These are phyloP conservation scores for Lophotriccus pileatus DNA, from an alignment of 2,797 vertebrate species.

Conservation along the genomic window DNA sequence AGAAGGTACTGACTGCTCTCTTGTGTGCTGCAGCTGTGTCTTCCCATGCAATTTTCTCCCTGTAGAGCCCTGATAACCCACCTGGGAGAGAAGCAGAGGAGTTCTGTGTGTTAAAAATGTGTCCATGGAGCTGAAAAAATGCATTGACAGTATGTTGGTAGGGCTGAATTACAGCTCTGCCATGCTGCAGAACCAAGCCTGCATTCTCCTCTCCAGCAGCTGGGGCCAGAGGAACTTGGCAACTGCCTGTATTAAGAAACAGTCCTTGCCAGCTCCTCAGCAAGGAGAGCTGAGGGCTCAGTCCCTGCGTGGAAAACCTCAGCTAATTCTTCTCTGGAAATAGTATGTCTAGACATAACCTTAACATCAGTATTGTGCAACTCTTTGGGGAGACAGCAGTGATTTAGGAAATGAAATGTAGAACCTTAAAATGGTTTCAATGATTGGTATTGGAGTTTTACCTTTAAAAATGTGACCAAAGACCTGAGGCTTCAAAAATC, in stretches of 20 bases:
- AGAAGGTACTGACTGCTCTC: not conserved
- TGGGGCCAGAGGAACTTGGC: not conserved
- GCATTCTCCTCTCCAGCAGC: accelerated
- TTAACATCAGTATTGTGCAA: not conserved
- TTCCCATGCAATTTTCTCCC: accelerated
- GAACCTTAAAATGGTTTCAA: not conserved
- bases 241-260: accelerated
- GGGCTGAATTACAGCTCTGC: not conserved
- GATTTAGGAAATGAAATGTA: not conserved
- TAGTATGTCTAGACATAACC: not conserved
- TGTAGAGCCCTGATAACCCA: not conserved
- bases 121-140: not conserved
- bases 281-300: not conserved
- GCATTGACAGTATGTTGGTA: not conserved
- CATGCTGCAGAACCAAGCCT: accelerated
- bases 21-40: accelerated
- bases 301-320: accelerated
- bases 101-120: not conserved
- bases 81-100: not conserved
- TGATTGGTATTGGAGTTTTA: not conserved
- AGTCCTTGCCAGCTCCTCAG: not conserved
- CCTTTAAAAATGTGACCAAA: not conserved
- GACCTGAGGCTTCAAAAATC: not conserved
- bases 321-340: not conserved
- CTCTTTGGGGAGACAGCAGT: not conserved